Base-by-base conservation (phyloP, 2,113 vertebrate species). In the Phasianus colchicus region DNA sequence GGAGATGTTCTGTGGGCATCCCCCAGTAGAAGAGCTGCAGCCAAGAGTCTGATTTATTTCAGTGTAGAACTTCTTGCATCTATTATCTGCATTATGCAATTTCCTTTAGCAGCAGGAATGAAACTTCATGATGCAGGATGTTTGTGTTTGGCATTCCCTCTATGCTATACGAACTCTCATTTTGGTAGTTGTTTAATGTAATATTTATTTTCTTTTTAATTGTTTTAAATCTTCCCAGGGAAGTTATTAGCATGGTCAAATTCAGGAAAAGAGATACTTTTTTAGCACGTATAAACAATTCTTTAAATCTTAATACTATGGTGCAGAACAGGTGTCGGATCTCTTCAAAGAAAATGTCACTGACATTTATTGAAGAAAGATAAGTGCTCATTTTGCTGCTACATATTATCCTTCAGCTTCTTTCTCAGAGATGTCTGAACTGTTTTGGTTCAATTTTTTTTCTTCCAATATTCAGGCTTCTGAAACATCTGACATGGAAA, bases 51-150 rank as follows among this genome's bases (percentile, higher is more conserved):
- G 74, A 61, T 40, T 93, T n/a, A 72, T 65, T 87, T 61, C 66
- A 84, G 25, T 13, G 30, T 2, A 43, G 19, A 48, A 65, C 40
- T 84, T 91, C 66, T 92, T 93, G 71, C 45, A 87, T 95, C 43
- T 65, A 57, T 91, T 82, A 87, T 89, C 78, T 45, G 30, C 18
- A 21, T 76, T 61, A 5, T 17, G 36, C 32, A 83, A 92, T 95
- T 94, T 92, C 78, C 87, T 87, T 36, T 79, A 95, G 36, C 82
- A 95, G 78, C 87, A 83, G 66, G 78, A 63, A n/a, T 87, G 82
- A 69, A 87, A 43, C 36, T 36, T 88, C 36, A 19, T 48, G 45
- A 34, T 74, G 42, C 13, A n/a, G 50, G 27, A 50, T 63, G 55
- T 16, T 93, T 90, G 52, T 83, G 12, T 50, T 96, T 63, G 69